Percentiles rank a stretch among this genome's conserved stretches.
Evolutionary conservation across 1,140 invertebrate genomes (phyloP).

Genomic region (Trichoplusia ni): DNA sequence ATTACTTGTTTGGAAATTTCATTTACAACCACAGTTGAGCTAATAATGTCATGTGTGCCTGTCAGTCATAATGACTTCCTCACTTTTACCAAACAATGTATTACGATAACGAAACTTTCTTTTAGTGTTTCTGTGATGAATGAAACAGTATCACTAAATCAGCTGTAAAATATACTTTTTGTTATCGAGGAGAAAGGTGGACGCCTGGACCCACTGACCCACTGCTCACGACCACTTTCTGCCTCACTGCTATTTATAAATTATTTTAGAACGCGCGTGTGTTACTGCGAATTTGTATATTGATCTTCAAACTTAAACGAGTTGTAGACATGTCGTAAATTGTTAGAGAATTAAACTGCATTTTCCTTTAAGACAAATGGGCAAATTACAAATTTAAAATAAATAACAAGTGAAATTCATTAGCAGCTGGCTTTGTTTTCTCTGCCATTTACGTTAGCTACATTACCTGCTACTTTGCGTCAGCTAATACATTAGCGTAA

Average conservation of each 20-base stretch:
- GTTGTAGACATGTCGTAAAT: no score
- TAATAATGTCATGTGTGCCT: not conserved
- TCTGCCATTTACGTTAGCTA: no score
- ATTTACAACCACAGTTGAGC: not conserved
- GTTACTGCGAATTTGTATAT: not conserved
- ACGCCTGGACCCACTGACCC: constrained; percentile 61
- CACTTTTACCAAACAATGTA: constrained; percentile 19
- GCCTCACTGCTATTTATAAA: constrained; percentile 47
- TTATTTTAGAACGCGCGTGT: constrained; percentile 26
- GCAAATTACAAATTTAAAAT: no score
- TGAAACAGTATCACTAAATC: constrained; percentile 54
- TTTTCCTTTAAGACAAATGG: no score
- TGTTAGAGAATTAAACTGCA: no score
- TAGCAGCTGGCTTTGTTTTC: no score
- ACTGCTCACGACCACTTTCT: constrained; percentile 64
- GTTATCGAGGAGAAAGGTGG: constrained; percentile 67
- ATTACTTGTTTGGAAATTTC: not conserved
- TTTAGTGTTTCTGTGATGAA: constrained; percentile 41
- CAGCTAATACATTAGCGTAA: no score
- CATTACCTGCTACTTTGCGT: no score
- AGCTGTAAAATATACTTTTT: constrained; percentile 58
- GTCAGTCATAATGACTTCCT: constrained; percentile 11
- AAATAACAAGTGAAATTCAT: no score
- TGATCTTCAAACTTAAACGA: no score
- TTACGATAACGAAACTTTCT: constrained; percentile 39